phyloP scores from a whole-genome alignment of 2,888 invertebrate species.

The Octodonta nipae region DNA sequence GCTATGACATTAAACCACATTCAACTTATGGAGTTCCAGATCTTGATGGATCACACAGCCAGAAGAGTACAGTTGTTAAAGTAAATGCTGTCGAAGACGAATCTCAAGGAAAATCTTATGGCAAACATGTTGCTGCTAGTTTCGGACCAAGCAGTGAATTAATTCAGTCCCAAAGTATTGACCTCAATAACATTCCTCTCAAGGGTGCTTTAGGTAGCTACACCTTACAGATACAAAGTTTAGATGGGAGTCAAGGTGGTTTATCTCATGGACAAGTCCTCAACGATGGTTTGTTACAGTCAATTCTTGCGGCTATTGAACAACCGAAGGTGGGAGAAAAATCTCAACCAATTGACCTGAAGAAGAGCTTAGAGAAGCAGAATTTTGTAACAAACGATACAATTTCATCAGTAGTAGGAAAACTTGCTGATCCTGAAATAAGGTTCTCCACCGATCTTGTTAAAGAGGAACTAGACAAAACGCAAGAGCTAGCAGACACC shows the following conservation, averaged over 20 bases:
- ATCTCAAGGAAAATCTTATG: slow-evolving; percentile 24
- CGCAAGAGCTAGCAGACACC: slow-evolving; percentile 7
- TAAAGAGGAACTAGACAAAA: slow-evolving; percentile 12
- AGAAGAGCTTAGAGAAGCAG: slow-evolving; percentile 21
- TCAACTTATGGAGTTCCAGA: slow-evolving; percentile 20
- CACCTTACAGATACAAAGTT: slow-evolving; percentile 63
- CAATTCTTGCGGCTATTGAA: slow-evolving; percentile 70
- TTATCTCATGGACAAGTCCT: slow-evolving; percentile 62
- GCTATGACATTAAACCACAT: slow-evolving; percentile 23
- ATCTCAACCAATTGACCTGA: slow-evolving; percentile 24
- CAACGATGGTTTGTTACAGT: slow-evolving; percentile 65
- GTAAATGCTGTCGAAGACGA: slow-evolving; percentile 18
- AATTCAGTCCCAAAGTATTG: slow-evolving; percentile 31
- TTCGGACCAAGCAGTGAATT: slow-evolving; percentile 30
- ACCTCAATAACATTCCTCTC: slow-evolving; percentile 38
- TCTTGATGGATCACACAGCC: slow-evolving; percentile 26
- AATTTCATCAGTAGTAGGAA: slow-evolving; percentile 13
- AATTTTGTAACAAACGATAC: slow-evolving; percentile 16
- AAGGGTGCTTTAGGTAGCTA: slow-evolving; percentile 52
- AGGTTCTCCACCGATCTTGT: slow-evolving; percentile 12
- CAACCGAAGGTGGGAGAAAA: slow-evolving; percentile 40
- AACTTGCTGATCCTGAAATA: slow-evolving; percentile 14
- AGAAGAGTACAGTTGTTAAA: slow-evolving; percentile 20
- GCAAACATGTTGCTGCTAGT: slow-evolving; percentile 29
- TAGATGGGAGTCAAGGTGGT: slow-evolving; percentile 42